phyloP scores from a whole-genome alignment of 2,888 invertebrate species.

The Phyllotreta cruciferae region DNA sequence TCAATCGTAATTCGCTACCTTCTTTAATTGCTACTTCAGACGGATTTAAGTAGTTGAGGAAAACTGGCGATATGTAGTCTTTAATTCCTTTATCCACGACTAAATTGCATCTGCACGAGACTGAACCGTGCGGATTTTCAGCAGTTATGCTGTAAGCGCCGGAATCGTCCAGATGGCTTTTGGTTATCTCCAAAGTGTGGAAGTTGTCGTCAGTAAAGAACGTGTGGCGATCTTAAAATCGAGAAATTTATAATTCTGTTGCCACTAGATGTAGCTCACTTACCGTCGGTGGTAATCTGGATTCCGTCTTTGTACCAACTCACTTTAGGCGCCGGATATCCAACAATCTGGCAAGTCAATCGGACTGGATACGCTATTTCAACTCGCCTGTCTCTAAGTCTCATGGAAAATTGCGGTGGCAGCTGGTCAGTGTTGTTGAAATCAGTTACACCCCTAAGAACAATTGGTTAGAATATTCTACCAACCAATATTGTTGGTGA shows the following conservation, averaged over 20 bases:
- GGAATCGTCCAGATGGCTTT: slow-evolving; percentile 78
- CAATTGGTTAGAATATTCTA: not conserved
- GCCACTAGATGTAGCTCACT: slow-evolving; percentile 44
- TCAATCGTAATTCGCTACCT: slow-evolving; percentile 64
- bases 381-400: slow-evolving; percentile 81
- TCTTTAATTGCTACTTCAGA: slow-evolving; percentile 66
- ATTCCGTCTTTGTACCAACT: slow-evolving; percentile 86
- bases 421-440: slow-evolving; percentile 62
- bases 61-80: slow-evolving; percentile 81
- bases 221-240: slow-evolving; percentile 63
- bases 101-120: slow-evolving; percentile 77
- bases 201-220: slow-evolving; percentile 76
- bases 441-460: slow-evolving; percentile 51
- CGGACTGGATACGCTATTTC: slow-evolving; percentile 84
- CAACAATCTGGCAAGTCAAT: slow-evolving; percentile 84
- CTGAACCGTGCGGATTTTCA: slow-evolving; percentile 80
- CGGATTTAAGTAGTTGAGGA: slow-evolving; percentile 74
- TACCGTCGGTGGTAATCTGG: slow-evolving; percentile 67
- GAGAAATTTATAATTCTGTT: not conserved
- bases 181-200: slow-evolving; percentile 85
- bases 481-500: not conserved
- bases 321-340: slow-evolving; percentile 75
- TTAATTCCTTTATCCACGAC: slow-evolving; percentile 84
- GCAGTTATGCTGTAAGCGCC: slow-evolving; percentile 83
- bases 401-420: slow-evolving; percentile 86